Evolutionary conservation across 1,140 invertebrate species (phyloP).

Genomic region (Platorchestia sp.): DNA sequence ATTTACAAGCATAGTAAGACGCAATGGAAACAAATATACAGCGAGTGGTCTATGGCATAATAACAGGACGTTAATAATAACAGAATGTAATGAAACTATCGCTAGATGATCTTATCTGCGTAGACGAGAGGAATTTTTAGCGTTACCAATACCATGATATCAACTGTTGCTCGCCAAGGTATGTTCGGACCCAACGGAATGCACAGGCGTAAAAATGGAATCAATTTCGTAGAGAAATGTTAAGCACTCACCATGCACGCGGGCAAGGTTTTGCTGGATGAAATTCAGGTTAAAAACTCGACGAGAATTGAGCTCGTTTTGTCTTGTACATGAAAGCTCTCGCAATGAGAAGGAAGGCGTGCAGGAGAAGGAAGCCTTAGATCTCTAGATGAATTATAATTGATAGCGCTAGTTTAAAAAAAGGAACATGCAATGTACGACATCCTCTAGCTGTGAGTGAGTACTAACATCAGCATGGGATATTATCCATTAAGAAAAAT

Average conservation of each 20-base stretch:
- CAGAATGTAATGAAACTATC: background rate
- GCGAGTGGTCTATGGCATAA: background rate
- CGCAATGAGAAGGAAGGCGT: background rate
- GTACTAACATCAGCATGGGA: background rate
- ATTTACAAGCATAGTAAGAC: slow-evolving; percentile 2
- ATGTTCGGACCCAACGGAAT: background rate
- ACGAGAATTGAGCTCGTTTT: background rate
- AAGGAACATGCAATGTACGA: background rate
- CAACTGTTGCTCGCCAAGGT: background rate
- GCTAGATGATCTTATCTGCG: background rate
- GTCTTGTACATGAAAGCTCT: background rate
- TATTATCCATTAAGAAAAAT: background rate
- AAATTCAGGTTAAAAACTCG: background rate
- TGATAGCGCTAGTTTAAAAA: background rate
- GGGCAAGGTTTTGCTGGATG: background rate
- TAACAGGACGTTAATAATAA: slow-evolving; percentile 1
- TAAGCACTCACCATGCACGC: background rate
- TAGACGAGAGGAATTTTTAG: background rate
- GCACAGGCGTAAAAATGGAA: background rate
- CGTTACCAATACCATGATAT: background rate
- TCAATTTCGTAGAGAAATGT: background rate
- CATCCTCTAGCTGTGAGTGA: background rate
- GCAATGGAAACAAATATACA: slow-evolving; percentile 6
- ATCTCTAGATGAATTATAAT: background rate
- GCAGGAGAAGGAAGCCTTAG: background rate